Percentiles rank a stretch among this genome's conserved stretches.
phyloP scores from a whole-genome alignment of 2,797 vertebrate species.

The Pangasius djambal region DNA sequence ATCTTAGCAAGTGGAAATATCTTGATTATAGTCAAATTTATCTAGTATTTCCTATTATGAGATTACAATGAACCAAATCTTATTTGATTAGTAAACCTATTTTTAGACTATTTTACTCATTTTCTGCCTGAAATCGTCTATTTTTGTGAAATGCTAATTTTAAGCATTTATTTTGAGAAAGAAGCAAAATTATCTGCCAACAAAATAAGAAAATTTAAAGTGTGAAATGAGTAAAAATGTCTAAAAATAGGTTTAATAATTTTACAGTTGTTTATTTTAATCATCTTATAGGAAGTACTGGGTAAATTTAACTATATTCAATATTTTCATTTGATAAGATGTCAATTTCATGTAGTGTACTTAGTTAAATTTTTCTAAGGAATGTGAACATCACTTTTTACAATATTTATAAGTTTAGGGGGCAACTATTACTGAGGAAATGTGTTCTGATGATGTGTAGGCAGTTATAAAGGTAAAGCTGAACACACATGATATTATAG shows the following conservation, averaged over 20 bases:
- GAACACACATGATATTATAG: too few species aligned
- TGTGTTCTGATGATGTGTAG: not conserved
- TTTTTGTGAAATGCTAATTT: not conserved
- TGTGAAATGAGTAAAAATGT: not conserved
- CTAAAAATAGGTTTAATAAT: not conserved
- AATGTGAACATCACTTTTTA: not conserved
- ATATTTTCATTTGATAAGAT: not conserved
- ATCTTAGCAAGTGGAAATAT: not conserved
- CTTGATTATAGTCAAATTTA: not conserved
- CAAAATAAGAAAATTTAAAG: not conserved
- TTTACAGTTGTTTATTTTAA: not conserved
- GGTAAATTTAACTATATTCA: not conserved
- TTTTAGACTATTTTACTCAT: not conserved
- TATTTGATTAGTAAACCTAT: not conserved
- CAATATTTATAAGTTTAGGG: not conserved
- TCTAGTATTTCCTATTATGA: not conserved
- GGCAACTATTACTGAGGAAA: not conserved
- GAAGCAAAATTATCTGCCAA: not conserved
- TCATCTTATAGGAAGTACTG: not conserved
- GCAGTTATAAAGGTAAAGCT: not conserved
- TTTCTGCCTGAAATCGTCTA: not conserved
- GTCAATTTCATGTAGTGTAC: not conserved
- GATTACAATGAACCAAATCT: not conserved
- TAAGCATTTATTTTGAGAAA: not conserved
- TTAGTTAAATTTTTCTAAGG: not conserved